Evolutionary conservation across 2,797 vertebrate genomes (phyloP), one percentile per base, ranked within the genome.

Genomic region (Chelon labrosus): DNA sequence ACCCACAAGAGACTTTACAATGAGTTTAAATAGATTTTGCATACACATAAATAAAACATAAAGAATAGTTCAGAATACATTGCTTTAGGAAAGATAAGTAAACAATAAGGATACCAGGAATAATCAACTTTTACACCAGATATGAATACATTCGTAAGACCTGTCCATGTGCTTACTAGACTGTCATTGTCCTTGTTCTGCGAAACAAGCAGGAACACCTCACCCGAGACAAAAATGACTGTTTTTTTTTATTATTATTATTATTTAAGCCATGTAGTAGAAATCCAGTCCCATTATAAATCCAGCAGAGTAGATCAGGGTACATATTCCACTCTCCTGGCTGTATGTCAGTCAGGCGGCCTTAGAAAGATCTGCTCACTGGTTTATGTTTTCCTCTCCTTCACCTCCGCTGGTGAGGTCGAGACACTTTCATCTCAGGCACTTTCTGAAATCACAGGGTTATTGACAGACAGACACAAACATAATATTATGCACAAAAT

Each of bases 361-460:
- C 27, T 72, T 12, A 51, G 13, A 44, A 42, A 58, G 59, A 68
- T 31, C 11, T 38, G 38, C 19, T 57, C 55, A 49, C 60, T 41
- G 42, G 16, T 76, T 59, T 47, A 10, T 56, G 44, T 75, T 61
- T 78, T 38, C 58, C 14, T 66, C 59, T 62, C 8, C 42, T 66
- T 83, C 17, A 42, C 37, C 62, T 85, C 57, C 7, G 73, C 12
- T 51, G 53, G 57, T 80, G 77, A 83, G 59, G 69, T 79, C 63
- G 87, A 88, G 85, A 88, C 74, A 70, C 70, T 62, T 67, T 70
- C 74, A 87, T 89, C 82, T 91, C 88, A 95, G 93, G 93, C 93
- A 95, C 94, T 94, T 94, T 88, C 88, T 89, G 82, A 89, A 86
- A 82, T 91, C 84, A 87, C 73, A 70, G 85, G 73, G 59, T 84